Evolutionary conservation across 2,113 vertebrate genomes (phyloP).

Genomic region (Mobula birostris): DNA sequence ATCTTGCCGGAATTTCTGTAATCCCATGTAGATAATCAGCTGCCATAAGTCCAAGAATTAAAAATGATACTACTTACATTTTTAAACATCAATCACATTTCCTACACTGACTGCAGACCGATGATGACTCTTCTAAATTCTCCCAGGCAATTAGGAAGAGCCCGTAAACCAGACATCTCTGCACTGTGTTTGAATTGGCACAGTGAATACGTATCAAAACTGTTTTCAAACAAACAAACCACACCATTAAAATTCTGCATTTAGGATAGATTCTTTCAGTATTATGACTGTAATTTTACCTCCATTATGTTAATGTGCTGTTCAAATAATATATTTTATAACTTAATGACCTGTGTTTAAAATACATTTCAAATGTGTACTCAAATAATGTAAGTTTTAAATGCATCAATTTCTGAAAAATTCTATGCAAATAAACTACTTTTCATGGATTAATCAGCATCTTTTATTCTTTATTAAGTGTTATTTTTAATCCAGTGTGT

Average conservation of each 20-base stretch:
- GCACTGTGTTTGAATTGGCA: not conserved
- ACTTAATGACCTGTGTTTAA: not conserved
- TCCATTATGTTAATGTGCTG: constrained; percentile 23
- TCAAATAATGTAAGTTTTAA: constrained; percentile 1
- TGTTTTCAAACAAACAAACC: not conserved
- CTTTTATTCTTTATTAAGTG: not conserved
- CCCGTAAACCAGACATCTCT: not conserved
- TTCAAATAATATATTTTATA: constrained; percentile 36
- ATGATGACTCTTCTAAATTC: not conserved
- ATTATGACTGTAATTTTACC: constrained; percentile 13
- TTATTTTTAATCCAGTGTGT: not conserved
- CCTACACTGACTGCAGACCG: not conserved
- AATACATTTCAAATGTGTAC: constrained; percentile 22
- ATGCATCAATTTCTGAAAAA: constrained; percentile 20
- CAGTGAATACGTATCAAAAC: not conserved
- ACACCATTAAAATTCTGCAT: not conserved
- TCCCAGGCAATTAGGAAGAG: not conserved
- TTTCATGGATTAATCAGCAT: constrained; percentile 10
- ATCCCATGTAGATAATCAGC: not conserved
- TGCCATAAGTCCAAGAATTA: not conserved
- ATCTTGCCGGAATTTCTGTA: too few relatives aligned
- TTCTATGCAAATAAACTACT: constrained; percentile 34
- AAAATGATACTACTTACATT: not conserved
- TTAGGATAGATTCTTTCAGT: not conserved
- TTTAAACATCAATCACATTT: not conserved